phyloP scores from a whole-genome alignment of 1,140 invertebrate genomes.

The Pogonognathellus flavescens region DNA sequence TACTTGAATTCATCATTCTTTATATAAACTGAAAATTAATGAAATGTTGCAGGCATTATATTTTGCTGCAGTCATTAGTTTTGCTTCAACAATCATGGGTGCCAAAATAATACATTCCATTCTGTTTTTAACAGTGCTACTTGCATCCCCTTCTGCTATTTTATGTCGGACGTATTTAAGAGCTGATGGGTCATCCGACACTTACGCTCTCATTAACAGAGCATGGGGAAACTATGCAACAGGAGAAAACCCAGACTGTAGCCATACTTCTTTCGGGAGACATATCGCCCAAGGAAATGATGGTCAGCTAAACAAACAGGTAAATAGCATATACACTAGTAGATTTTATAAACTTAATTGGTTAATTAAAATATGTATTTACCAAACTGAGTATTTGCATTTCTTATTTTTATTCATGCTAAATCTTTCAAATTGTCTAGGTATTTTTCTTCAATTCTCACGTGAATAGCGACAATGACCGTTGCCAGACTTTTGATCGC shows the following conservation, averaged over 20 bases:
- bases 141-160: background rate
- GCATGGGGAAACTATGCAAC: conserved; percentile 53
- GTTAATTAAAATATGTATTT: background rate
- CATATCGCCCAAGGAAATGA: conserved; percentile 58
- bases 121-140: background rate
- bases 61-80: background rate
- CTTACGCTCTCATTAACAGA: conserved; percentile 56
- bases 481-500: conserved; percentile 57
- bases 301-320: conserved; percentile 14
- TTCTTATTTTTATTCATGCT: background rate
- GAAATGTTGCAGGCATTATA: background rate
- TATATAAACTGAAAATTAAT: background rate
- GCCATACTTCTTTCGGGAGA: conserved; percentile 20
- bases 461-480: conserved; percentile 54
- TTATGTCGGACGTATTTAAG: conserved; percentile 16
- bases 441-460: conserved; percentile 59
- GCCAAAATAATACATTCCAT: background rate
- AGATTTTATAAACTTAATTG: background rate
- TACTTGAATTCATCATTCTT: too few relatives aligned
- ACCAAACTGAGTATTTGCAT: background rate
- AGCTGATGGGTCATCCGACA: conserved; percentile 56
- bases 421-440: background rate
- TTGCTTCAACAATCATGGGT: background rate
- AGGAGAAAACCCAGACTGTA: conserved; percentile 62
- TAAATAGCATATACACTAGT: background rate